These are phyloP conservation scores for Hylaeus anthracinus DNA, from an alignment of 1,140 invertebrate genomes.

Conservation along the genomic window DNA sequence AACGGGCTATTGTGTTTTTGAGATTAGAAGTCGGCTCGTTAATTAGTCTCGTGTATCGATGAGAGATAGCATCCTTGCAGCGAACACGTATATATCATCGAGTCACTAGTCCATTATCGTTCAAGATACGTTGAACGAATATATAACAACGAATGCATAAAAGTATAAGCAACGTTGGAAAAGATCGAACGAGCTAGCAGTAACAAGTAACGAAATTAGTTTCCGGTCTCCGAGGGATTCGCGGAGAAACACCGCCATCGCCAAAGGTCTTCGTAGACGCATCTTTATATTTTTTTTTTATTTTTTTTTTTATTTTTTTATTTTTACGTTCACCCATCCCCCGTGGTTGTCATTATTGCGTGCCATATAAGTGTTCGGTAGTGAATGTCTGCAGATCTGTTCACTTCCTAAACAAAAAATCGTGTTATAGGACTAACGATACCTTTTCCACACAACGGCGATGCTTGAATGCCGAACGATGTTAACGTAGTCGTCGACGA, in stretches of 20 bases:
- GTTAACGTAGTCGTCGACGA: slow-evolving; percentile 53
- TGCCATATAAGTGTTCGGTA: slow-evolving; percentile 26
- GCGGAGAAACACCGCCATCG: background rate
- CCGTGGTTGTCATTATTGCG: slow-evolving; percentile 38
- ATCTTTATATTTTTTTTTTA: slow-evolving; percentile 44
- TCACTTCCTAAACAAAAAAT: background rate
- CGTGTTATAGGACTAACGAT: slow-evolving; percentile 33
- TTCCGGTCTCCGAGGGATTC: no score
- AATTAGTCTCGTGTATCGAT: no score
- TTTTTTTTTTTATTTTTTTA: slow-evolving; percentile 33
- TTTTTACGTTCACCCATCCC: slow-evolving; percentile 36
- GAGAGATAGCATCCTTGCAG: no score
- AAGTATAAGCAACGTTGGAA: no score
- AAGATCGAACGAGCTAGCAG: no score
- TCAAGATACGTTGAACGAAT: no score
- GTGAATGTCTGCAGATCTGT: slow-evolving; percentile 27
- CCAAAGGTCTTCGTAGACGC: slow-evolving; percentile 20
- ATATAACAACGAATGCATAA: no score
- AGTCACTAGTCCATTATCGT: no score
- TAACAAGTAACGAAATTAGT: no score
- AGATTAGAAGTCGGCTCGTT: no score
- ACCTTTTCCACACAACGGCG: slow-evolving; percentile 16
- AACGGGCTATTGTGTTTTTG: no score
- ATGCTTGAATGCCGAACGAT: slow-evolving; percentile 44
- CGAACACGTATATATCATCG: no score